Conservation (phyloP, 35 echinoderm and acorn worm species). For the Ophioderma brevispina region DNA sequence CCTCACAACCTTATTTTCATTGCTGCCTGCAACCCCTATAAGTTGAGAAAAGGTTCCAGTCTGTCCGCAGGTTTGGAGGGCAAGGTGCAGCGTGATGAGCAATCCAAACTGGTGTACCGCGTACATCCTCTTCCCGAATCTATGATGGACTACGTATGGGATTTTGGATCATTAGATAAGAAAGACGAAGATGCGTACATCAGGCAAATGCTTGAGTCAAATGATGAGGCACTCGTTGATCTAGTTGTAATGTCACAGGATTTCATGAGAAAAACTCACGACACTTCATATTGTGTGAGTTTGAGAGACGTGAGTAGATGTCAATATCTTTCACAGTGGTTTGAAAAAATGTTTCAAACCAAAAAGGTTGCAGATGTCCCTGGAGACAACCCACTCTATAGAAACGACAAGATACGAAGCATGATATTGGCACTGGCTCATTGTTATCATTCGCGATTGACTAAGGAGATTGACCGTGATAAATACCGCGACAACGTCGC, state of each 20-base stretch:
- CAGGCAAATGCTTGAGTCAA: slow-evolving; percentile 10
- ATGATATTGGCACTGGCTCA: slow-evolving; percentile 28
- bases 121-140: slow-evolving; percentile 39
- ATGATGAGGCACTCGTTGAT: not conserved
- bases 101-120: slow-evolving; percentile 43
- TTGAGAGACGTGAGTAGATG: slow-evolving; percentile 29
- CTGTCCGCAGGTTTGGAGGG: not conserved
- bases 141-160: slow-evolving; percentile 53
- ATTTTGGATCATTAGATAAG: slow-evolving; percentile 24
- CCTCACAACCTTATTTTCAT: slow-evolving; percentile 24
- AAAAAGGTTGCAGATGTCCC: slow-evolving; percentile 1
- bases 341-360: slow-evolving; percentile 8
- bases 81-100: slow-evolving; percentile 5
- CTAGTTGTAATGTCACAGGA: slow-evolving; percentile 38
- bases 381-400: not conserved
- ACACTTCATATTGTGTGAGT: slow-evolving; percentile 43
- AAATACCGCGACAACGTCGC: slow-evolving; percentile 1
- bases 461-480: not conserved
- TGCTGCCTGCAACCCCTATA: slow-evolving; percentile 39
- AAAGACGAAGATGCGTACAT: slow-evolving; percentile 44
- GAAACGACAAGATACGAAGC: not conserved
- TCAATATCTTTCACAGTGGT: slow-evolving; percentile 19
- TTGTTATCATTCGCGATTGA: slow-evolving; percentile 34
- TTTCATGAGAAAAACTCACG: slow-evolving; percentile 12
- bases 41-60: not conserved